Percentiles rank a stretch among this genome's conserved stretches.
phyloP scores from a whole-genome alignment of 2,888 invertebrate genomes.

The Lycaena phlaeas region DNA sequence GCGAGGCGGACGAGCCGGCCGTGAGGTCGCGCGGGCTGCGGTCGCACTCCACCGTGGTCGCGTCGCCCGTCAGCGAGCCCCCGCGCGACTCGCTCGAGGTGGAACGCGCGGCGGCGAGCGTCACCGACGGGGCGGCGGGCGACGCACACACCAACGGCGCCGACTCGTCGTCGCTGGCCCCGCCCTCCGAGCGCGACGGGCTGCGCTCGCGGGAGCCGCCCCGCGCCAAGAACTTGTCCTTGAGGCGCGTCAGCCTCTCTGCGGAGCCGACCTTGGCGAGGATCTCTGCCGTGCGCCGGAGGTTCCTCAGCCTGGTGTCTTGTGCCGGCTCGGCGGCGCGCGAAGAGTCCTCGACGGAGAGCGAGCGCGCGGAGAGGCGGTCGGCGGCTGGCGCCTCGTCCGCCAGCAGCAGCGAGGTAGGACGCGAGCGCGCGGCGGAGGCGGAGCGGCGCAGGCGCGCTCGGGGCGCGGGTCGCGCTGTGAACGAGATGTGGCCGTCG shows the following conservation, averaged over 20 bases:
- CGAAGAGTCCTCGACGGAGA: constrained; percentile 54
- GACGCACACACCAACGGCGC: constrained; percentile 74
- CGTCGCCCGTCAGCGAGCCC: constrained; percentile 21
- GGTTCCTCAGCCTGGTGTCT: constrained; percentile 43
- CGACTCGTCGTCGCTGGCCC: constrained; percentile 79
- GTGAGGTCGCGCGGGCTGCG: constrained; percentile 26
- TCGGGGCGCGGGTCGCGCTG: constrained; percentile 34
- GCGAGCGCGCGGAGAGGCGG: constrained; percentile 38
- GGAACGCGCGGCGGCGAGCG: constrained; percentile 13
- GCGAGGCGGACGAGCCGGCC: constrained; percentile 35
- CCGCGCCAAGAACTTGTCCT: constrained; percentile 49
- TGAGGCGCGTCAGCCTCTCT: constrained; percentile 48
- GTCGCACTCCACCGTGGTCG: constrained; percentile 28
- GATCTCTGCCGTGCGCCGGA: constrained; percentile 48
- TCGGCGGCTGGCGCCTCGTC: constrained; percentile 31
- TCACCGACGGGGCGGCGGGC: constrained; percentile 25
- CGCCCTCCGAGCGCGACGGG: constrained; percentile 40
- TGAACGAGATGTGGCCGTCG: constrained; percentile 62
- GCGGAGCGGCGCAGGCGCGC: constrained; percentile 25
- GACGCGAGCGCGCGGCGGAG: constrained; percentile 30
- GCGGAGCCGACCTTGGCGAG: constrained; percentile 54
- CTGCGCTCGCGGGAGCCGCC: constrained; percentile 51
- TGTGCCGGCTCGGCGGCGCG: constrained; percentile 34
- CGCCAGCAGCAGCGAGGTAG: constrained; percentile 44
- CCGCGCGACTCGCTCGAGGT: constrained; percentile 21